Base-by-base conservation (phyloP, 2,888 invertebrate species). In the Notodonta ziczac region DNA sequence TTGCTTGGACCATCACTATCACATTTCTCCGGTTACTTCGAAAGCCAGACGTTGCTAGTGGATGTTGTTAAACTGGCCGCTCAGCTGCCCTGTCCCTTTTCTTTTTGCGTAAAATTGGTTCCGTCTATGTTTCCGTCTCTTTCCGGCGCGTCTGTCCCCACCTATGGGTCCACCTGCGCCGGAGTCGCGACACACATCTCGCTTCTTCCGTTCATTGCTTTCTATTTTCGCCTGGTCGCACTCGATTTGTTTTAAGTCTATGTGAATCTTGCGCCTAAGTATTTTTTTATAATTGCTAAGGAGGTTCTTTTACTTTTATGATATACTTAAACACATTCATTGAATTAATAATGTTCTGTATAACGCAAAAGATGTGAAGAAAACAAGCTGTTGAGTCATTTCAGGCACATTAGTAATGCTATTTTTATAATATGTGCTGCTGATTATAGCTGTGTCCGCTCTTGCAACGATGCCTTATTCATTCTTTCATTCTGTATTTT, bases 161-260 rank as follows among this genome's bases (percentile, higher is more conserved):
- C 82, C 70, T 79, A 71, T 75, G 69, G 75, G 83, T 86, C 82
- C 90, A 91, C 91, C 91, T 91, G 92, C 80, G 86, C 77, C 80
- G 66, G 78, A 80, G 83, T 80, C 84, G 86, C 89, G 91, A 87
- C 93, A 93, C 89, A 93, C 90, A 92, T 91, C 85, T 85, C 77
- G 76, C 72, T 70, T 85, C 88, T 89, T 88, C 88, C 86, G 87
- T 84, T 84, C 87, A 85, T 81, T 91, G 91, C 93, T 93, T 93
- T 93, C 93, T 93, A 93, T 91, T 93, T 91, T 91, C 84, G 90
- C 90, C 81, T 85, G 35, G 83, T 86, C 83, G 82, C 84, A 85
- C 87, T 86, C 80, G 77, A 84, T 85, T 83, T 82, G 80, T 83
- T 80, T 81, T 76, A 24, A 72, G 77, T 80, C 69, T 82, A 76